These are phyloP conservation scores for Barypeithes pellucidus DNA, from an alignment of 2,888 invertebrate species.

Conservation along the genomic window DNA sequence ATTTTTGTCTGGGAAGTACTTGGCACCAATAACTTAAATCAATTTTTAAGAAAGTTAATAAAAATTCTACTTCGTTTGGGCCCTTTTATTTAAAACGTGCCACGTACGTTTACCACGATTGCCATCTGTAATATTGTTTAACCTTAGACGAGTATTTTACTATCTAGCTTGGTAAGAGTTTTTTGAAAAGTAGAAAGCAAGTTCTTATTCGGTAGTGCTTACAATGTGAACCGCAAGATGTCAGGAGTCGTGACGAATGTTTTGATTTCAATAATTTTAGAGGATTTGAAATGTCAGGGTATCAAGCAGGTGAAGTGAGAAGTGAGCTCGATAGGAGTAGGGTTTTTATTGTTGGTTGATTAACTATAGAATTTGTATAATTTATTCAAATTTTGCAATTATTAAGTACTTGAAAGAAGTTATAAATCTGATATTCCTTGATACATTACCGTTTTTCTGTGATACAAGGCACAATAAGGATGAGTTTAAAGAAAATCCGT, in stretches of 20 bases:
- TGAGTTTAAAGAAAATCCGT: slow-evolving; percentile 11
- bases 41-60: no score
- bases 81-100: no score
- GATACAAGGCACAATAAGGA: slow-evolving; percentile 26
- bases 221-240: slow-evolving; percentile 8
- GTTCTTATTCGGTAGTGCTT: no score
- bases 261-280: slow-evolving; percentile 36
- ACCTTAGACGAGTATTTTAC: no score
- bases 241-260: not conserved
- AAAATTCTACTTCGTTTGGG: no score
- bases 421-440: not conserved
- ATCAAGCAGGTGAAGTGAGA: slow-evolving; percentile 31
- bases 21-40: no score
- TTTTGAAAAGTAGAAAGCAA: no score
- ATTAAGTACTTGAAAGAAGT: slow-evolving; percentile 1
- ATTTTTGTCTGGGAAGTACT: no score
- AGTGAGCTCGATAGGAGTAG: slow-evolving; percentile 21
- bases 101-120: no score
- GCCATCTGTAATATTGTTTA: no score
- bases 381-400: slow-evolving; percentile 4
- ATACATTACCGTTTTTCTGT: slow-evolving; percentile 7
- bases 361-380: not conserved
- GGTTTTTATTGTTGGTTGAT: not conserved
- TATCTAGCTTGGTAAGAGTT: no score
- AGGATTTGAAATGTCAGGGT: slow-evolving; percentile 35